Evolutionary conservation across 2,888 invertebrate species (phyloP).

Genomic region (Cosmia trapezina): DNA sequence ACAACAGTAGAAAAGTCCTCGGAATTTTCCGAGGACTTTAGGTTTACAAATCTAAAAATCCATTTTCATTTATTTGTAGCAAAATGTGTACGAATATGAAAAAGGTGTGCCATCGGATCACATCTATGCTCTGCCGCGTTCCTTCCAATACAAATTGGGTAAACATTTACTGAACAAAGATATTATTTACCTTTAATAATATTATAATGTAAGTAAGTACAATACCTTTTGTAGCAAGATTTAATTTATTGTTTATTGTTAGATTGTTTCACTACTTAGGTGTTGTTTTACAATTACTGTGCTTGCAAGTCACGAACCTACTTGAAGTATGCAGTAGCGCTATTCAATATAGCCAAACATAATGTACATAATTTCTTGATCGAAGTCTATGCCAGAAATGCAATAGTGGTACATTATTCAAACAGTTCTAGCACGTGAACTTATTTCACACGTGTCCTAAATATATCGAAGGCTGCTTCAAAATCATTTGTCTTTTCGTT

Average conservation of each 20-base stretch:
- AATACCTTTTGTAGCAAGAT: slow-evolving; percentile 1
- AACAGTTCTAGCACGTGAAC: slow-evolving; percentile 8
- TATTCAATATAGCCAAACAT: slow-evolving; percentile 11
- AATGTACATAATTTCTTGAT: not conserved
- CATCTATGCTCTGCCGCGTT: slow-evolving; percentile 52
- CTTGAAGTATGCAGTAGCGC: slow-evolving; percentile 8
- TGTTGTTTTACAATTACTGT: slow-evolving; percentile 16
- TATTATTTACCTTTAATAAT: slow-evolving; percentile 34
- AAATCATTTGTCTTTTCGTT: slow-evolving; percentile 26
- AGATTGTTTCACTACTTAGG: slow-evolving; percentile 11
- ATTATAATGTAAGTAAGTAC: not conserved
- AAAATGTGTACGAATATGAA: slow-evolving; percentile 45
- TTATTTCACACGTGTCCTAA: slow-evolving; percentile 10
- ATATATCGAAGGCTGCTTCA: slow-evolving; percentile 3
- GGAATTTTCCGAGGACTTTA: too few species aligned
- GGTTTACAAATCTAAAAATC: slow-evolving; percentile 32
- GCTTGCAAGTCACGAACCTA: slow-evolving; percentile 15
- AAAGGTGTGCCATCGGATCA: slow-evolving; percentile 58
- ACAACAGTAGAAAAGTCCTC: slow-evolving; percentile 2
- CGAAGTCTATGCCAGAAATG: not conserved
- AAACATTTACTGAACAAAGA: slow-evolving; percentile 40
- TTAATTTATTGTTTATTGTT: slow-evolving; percentile 11
- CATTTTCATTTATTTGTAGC: slow-evolving; percentile 47
- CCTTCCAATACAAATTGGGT: slow-evolving; percentile 56
- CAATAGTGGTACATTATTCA: slow-evolving; percentile 2